Base-by-base conservation (phyloP, 1,140 invertebrate species). In the Conopomorpha cramerella region DNA sequence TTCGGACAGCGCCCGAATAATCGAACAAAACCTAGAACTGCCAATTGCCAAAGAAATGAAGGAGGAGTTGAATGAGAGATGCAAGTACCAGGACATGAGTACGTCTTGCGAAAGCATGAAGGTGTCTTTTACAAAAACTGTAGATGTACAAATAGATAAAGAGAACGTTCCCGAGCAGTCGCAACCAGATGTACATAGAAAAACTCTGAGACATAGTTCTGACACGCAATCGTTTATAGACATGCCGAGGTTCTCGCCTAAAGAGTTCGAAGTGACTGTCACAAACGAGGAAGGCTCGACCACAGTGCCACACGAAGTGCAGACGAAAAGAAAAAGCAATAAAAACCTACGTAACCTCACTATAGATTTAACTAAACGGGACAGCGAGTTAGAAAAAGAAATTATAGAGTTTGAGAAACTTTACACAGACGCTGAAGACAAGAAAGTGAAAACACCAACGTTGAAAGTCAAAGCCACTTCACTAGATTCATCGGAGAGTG, bases 381-480 rank as follows among this genome's bases (percentile, higher is more conserved):
- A 79, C 36, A 61, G 53, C 13, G 77, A 76, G 30, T 43, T 79
- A 7, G 74, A 78, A 49, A 77, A 74, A 19, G 74, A 79, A 47
- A 35, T 79, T 16, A 38, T 73, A 11, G 72, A 78, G 49, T 79
- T 77, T 36, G 77, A 79, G 39, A 70, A 74, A 27, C 36, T 78
- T 1, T 77, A 78, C 47, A 74, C 68, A 2, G 47, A 65, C 35
- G 55, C 64, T 8, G 72, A 71, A 39, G 74, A 78, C 33, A 65
- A 71, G 37, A 82, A 82, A 44, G 81, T 81, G 2, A 82, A 82
- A 64, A 83, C 82, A 1, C 82, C 82, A 8, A 83, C 81, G 3
- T 62, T 83, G 18, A 82, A 82, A 66, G 71, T 80, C 16, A 83
- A 83, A 52, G 81, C 82, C 0, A 79, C 80, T 15, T 83, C 81